Base-by-base conservation (phyloP, 92 coral and sea anemone genomes). In the Porites evermanni region DNA sequence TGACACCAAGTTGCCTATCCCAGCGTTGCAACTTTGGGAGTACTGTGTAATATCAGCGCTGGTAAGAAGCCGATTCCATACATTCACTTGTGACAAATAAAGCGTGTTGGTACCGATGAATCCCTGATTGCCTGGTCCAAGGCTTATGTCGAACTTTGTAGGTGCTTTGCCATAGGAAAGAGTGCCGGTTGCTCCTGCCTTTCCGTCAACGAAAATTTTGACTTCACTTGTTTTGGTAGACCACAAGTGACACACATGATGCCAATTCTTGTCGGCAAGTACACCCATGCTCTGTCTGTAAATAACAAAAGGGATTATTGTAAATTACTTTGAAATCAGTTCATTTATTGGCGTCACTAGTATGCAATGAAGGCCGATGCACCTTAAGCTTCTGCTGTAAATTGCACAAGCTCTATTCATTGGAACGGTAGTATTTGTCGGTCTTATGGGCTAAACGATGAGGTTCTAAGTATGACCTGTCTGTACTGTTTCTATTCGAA, bases 301-400 rank as follows among this genome's bases (percentile, higher is more conserved):
- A 63, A 82, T 84, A 91, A 87, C 4, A 38, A 38, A 38, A 38
- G 47, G 47, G 47, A 38, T 38, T 38, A 4, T 87, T 54, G 60
- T 54, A 10, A 54, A 54, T 10, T 13, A 54, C 60, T 54, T 54
- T 10, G 14, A 10, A 13, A 54, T 8, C 14, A 54, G 60, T 54
- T 13, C 60, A 38, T 38, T 38, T 6, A 38, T 38, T 38, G 6
- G 47, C 5, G 47, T 38, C 47, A 4, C 47, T 38, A 38, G 47
- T 0, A 38, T 4, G 47, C 47, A 38, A 38, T 38, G 6, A 38
- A 38, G 47, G 47, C 47, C 47, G 47, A 38, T 38, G 47, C 47
- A 38, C 32, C 32, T 26, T 26, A 26, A 26, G 6, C 44, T 38
- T 38, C 47, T 38, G 47, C 5, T 38, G 0, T 38, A 38, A 38